Evolutionary conservation across 1,140 invertebrate species (phyloP).

Genomic region (Pomacea maculata): DNA sequence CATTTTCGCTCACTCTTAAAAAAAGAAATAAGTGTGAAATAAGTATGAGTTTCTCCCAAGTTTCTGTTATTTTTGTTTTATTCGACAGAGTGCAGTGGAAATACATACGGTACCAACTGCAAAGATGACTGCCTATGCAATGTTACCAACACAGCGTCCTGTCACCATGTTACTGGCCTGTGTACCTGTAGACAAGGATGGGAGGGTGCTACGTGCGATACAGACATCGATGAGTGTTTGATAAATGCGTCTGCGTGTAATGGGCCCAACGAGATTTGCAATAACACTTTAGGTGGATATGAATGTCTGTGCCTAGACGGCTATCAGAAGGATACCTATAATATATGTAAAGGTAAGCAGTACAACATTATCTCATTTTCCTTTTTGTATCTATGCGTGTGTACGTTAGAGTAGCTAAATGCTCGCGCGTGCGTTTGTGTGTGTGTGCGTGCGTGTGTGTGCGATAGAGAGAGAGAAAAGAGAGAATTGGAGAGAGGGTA

Average conservation of each 20-base stretch:
- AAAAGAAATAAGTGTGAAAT: too few species aligned
- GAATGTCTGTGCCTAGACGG: conserved; percentile 22
- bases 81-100: background rate
- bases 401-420: background rate
- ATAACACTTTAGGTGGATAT: conserved; percentile 35
- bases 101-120: background rate
- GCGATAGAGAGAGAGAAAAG: background rate
- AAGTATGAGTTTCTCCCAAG: too few species aligned
- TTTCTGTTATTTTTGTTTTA: too few species aligned
- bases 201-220: conserved; percentile 3
- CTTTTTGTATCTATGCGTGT: background rate
- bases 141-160: background rate
- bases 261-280: conserved; percentile 20
- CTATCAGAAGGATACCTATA: too few species aligned
- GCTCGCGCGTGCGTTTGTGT: background rate
- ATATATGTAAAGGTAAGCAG: too few species aligned
- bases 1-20: too few species aligned
- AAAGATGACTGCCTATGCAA: background rate
- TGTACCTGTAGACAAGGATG: conserved; percentile 10
- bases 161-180: background rate
- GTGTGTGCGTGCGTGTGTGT: conserved; percentile 8
- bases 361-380: background rate
- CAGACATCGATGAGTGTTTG: conserved; percentile 26
- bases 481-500: too few species aligned
- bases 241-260: conserved; percentile 65